Conservation (phyloP, 1,140 invertebrate species). For the Cydia amplana region DNA sequence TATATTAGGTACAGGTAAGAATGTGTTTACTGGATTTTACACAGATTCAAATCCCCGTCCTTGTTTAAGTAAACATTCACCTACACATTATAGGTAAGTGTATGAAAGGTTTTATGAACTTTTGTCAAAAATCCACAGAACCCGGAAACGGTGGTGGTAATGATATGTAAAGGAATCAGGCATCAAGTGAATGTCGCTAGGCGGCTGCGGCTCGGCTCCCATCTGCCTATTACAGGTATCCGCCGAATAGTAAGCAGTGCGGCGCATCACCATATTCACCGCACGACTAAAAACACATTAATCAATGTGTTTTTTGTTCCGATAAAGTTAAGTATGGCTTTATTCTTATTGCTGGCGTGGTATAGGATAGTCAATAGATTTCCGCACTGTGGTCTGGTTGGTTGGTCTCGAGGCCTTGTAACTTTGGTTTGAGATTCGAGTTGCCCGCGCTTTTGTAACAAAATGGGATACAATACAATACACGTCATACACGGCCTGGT, state of each 20-base stretch:
- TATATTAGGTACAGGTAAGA: too few relatives aligned
- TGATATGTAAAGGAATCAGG: slow-evolving; percentile 42
- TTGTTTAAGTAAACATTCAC: too few relatives aligned
- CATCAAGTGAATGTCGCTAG: slow-evolving; percentile 43
- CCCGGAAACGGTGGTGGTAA: not conserved
- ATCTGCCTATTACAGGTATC: slow-evolving; percentile 68
- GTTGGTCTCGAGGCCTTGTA: too few relatives aligned
- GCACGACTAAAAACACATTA: slow-evolving; percentile 57
- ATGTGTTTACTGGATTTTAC: too few relatives aligned
- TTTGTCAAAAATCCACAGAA: not conserved
- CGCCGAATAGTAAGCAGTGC: slow-evolving; percentile 70
- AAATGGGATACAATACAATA: too few relatives aligned
- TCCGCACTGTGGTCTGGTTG: too few relatives aligned
- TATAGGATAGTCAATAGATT: too few relatives aligned
- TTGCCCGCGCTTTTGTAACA: too few relatives aligned
- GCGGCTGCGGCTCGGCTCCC: slow-evolving; percentile 38
- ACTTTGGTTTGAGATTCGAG: too few relatives aligned
- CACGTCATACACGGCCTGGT: not conserved
- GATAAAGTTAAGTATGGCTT: slow-evolving; percentile 43
- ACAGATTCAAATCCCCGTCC: too few relatives aligned
- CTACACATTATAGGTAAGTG: too few relatives aligned
- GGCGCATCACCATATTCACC: slow-evolving; percentile 52
- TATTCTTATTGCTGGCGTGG: not conserved
- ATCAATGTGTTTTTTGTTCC: slow-evolving; percentile 52
- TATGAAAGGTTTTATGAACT: too few relatives aligned